Evolutionary conservation across 2,888 invertebrate species (phyloP), one percentile per base, ranked within the genome.

Genomic region (Coleophora flavipennella): DNA sequence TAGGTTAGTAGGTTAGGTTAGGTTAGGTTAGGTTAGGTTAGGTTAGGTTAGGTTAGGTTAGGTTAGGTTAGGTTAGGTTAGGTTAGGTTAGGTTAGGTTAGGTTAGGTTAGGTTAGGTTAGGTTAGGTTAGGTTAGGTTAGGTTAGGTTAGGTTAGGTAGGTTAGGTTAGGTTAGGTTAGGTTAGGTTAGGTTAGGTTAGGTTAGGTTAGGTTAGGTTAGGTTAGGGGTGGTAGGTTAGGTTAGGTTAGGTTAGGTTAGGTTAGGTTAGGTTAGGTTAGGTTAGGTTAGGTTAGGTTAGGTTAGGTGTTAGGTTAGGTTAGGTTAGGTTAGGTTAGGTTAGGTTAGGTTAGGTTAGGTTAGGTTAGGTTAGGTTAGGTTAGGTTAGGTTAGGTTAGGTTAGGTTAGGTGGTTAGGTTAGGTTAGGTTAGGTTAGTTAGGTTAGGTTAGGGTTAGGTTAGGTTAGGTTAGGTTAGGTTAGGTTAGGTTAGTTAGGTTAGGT

Each of bases 61-160:
- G 35, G 36, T 35, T 50, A 50, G 52, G 51, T 51, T 52, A 52
- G 49, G 50, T 52, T 50, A 52, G 50, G 52, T 52, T 50, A 50
- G 52, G 50, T 36, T 40, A 36, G 36, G 40, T 35, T 40, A 36
- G 36, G 40, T 40, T 40, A 41, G 41, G 41, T 41, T 39, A 49
- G 51, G 49, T 51, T 49, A 49, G 36, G 51, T 38, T 42, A 38
- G 34, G 39, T 20, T 20, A 36, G 40, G 40, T 40, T 40, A 40
- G 35, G 40, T 39, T 40, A 40, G 33, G 51, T 51, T 49, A 46
- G 40, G 40, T 40, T 40, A 40, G 40, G 40, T 40, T 40, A 40
- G 40, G 40, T 40, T 40, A 40, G 40, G 40, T 40, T 40, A 40
- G 40, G 40, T 40, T 38, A 40, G 40, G 40, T 40, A 40, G 36